These are phyloP conservation scores for Mesoligia furuncula DNA, from an alignment of 2,888 invertebrate species.

Conservation along the genomic window DNA sequence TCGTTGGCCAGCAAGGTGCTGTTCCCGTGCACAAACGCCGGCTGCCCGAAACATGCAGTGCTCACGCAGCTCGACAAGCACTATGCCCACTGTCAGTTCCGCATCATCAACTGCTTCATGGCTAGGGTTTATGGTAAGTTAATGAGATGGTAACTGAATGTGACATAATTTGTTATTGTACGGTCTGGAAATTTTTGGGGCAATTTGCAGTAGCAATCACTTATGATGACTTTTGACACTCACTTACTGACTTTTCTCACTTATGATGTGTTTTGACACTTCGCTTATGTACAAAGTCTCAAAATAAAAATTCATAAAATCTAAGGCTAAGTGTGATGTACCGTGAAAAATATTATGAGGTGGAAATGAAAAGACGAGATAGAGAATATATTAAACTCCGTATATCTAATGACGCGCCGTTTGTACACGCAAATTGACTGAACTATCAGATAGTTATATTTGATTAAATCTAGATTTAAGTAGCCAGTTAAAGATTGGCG, in stretches of 20 bases:
- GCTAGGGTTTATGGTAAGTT: constrained; percentile 87
- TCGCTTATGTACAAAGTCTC: background rate
- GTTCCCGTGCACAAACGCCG: constrained; percentile 90
- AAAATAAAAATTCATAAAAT: background rate
- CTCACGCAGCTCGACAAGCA: constrained; percentile 89
- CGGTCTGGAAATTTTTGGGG: background rate
- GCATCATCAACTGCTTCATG: constrained; percentile 88
- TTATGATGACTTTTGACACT: background rate
- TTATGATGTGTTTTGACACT: background rate
- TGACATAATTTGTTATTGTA: background rate
- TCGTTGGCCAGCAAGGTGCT: constrained; percentile 91
- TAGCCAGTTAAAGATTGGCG: background rate
- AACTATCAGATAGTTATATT: too few species aligned
- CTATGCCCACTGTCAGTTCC: constrained; percentile 83
- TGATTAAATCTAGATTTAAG: too few species aligned
- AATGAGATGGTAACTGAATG: background rate
- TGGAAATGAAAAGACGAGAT: background rate
- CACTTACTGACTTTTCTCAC: too few species aligned
- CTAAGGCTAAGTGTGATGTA: background rate
- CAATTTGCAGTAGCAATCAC: background rate
- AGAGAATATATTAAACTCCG: background rate
- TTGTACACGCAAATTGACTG: background rate
- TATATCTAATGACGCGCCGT: background rate
- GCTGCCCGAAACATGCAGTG: constrained; percentile 90
- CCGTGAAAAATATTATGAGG: background rate